Evolutionary conservation across 1,140 invertebrate genomes (phyloP), one percentile per base, ranked within the genome.

Genomic region (Agraylea sexmaculata): DNA sequence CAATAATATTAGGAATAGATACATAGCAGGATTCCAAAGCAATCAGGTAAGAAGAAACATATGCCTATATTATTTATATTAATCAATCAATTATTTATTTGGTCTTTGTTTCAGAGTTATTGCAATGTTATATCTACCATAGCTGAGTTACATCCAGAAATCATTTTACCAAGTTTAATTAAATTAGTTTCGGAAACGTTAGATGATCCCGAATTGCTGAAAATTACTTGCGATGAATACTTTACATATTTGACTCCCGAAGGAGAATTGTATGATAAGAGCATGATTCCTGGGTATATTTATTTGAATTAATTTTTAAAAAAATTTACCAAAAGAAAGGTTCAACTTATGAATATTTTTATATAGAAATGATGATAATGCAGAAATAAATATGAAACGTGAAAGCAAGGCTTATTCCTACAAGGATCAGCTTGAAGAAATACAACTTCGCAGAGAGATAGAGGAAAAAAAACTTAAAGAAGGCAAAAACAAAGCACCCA

Each of bases 341-440:
- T 15, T 18, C 33, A 35, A 35, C 6, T 35, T 37, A 28, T 6
- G 4, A 19, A 18, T 43, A 30, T 18, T 38, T 28, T 33, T 32
- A 45, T 55, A 31, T 52, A 73, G 68, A 2, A 75, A 71, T 46
- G 72, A 79, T 35, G 76, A 75, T 40, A 75, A 70, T 45, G 71
- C 73, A 34, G 74, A 76, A 12, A 82, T 85, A 67, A 96, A 98
- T 52, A 74, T 98, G 54, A 94, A 92, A 64, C 70, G 92, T 27
- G 93, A 98, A 56, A 97, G 87, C 57, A 98, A 96, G 68, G 86
- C 80, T 2, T 98, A 98, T 59, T 93, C 89, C 12, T 95, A 91
- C 58, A 92, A 94, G 57, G 94, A 98, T 51, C 94, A 98, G 59
- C 69, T 94, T 53, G 93, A 94, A 56, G 94, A 97, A 59, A 60